Evolutionary conservation across 2,888 invertebrate genomes (phyloP), one percentile per base, ranked within the genome.

Genomic region (Schizotus pectinicornis): DNA sequence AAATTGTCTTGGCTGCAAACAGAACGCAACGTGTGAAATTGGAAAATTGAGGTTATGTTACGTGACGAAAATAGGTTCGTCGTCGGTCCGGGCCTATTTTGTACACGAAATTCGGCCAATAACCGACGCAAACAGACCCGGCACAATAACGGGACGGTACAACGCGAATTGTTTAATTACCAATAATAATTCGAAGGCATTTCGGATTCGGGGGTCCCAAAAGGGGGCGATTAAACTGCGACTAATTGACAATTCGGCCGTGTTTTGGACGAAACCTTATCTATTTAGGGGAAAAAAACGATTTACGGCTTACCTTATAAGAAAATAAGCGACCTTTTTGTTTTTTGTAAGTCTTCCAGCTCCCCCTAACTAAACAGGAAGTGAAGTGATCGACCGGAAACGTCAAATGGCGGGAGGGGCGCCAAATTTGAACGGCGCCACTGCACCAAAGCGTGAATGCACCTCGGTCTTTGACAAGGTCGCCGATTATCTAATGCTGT

Each of bases 1-100:
- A 81, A 81, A 67, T 81, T 80, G 70, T 80, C 81, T 57, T 76
- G 73, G 68, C 80, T 79, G 68, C 42, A 77, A 56, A 59, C 32
- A 36, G 41, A 43, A 36, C 47, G 37, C 13, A 49, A 14, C 36
- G 12, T 51, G 8, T 37, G 59, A 56, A 50, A 60, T 39, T 33
- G 11, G 37, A 45, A 50, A 46, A 66, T 64, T 67, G 64, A 71
- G 72, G 72, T 73, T 70, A 72, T 63, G 63, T 66, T 45, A 46
- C 33, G n/a, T 37, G 31, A 49, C 32, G 46, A 46, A 46, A 42
- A 33, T 53, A 31, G 35, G 34, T 37, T 33, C 5, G 30, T 13
- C 14, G 33, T 30, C 51, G 32, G 41, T 38, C 34, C 9, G 35
- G 22, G 22, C 13, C n/a, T 39, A 22, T 22, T 22, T 22, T 22